Conservation (phyloP, 1,140 invertebrate genomes). For the Bombus superbus region DNA sequence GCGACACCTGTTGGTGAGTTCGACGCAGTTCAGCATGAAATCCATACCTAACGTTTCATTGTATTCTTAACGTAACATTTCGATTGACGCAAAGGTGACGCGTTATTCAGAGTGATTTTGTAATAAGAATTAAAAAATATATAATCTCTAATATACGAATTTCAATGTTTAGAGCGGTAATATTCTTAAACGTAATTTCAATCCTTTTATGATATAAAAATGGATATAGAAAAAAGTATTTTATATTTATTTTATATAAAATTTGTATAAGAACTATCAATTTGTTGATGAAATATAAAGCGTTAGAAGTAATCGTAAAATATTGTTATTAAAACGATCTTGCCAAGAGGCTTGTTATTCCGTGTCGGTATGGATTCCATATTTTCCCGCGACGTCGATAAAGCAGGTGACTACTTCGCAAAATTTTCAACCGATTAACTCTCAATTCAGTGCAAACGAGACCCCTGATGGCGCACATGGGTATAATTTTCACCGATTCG, state of each 20-base stretch:
- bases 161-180: neutral
- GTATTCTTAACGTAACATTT: neutral
- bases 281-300: neutral
- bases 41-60: neutral
- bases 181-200: too few species aligned
- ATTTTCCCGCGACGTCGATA: constrained; percentile 21
- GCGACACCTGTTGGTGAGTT: constrained; percentile 55
- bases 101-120: neutral
- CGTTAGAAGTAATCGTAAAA: neutral
- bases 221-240: neutral
- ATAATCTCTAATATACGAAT: neutral
- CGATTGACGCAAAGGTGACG: neutral
- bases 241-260: neutral
- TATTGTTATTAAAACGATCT: neutral
- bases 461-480: constrained; percentile 35
- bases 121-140: too few species aligned
- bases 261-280: neutral
- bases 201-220: too few species aligned
- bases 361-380: constrained; percentile 17
- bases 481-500: constrained; percentile 53
- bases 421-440: constrained; percentile 44
- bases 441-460: constrained; percentile 45
- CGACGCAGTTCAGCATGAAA: neutral
- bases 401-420: constrained; percentile 34
- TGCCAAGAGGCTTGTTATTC: neutral